Evolutionary conservation across 2,797 vertebrate genomes (phyloP).

Genomic region (Lateolabrax maculatus): DNA sequence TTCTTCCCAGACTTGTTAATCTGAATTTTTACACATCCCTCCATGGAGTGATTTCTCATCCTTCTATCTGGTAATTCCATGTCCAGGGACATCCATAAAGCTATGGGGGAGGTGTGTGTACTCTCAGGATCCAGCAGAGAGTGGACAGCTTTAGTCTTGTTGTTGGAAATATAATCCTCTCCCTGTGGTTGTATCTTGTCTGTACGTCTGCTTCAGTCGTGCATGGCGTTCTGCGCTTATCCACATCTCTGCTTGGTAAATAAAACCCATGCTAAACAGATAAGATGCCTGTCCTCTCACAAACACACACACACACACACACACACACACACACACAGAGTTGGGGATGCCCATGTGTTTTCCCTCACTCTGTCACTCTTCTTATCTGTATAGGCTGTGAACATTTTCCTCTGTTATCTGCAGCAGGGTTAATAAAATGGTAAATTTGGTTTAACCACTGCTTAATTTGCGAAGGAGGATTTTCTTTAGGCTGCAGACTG

Average conservation of each 20-base stretch:
- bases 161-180: slow-evolving; percentile 57
- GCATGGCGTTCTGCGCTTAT: slow-evolving; percentile 29
- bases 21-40: slow-evolving; percentile 18
- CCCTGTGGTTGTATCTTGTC: slow-evolving; percentile 31
- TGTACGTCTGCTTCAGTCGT: background rate
- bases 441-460: background rate
- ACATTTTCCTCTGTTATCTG: slow-evolving; percentile 31
- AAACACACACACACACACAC: background rate
- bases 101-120: slow-evolving; percentile 38
- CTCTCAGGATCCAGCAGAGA: slow-evolving; percentile 40
- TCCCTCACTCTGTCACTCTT: slow-evolving; percentile 4
- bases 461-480: background rate
- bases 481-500: background rate
- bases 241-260: slow-evolving; percentile 51
- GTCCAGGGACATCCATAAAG: slow-evolving; percentile 21
- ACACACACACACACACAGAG: slow-evolving; percentile 7
- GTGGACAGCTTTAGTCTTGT: slow-evolving; percentile 52
- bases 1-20: slow-evolving; percentile 32
- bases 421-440: background rate
- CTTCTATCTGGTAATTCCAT: slow-evolving; percentile 30
- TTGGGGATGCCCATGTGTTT: slow-evolving; percentile 12
- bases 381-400: slow-evolving; percentile 5
- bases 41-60: background rate
- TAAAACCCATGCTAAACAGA: slow-evolving; percentile 38
- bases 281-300: slow-evolving; percentile 16